These are phyloP conservation scores for Danio kyathit DNA, from an alignment of 2,797 vertebrate species.

Conservation along the genomic window DNA sequence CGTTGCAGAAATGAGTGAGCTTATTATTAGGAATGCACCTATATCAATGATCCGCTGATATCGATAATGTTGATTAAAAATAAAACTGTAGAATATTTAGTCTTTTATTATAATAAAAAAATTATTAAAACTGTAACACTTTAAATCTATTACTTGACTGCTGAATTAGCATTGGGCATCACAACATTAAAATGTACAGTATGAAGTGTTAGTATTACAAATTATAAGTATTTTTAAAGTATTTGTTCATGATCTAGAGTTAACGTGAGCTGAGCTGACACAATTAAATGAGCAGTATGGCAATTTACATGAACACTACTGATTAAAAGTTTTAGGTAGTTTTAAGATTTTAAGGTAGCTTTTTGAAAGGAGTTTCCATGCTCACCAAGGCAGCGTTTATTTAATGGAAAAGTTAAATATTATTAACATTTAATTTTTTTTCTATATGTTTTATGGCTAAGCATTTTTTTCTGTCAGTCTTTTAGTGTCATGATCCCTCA, in stretches of 20 bases:
- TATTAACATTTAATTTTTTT: neutral
- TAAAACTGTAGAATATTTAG: neutral
- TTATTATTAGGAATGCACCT: neutral
- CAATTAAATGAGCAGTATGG: neutral
- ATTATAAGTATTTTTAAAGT: neutral
- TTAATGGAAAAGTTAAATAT: neutral
- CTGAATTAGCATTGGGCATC: neutral
- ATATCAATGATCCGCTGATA: neutral
- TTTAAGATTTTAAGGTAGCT: neutral
- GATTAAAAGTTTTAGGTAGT: neutral
- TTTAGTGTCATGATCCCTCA: neutral
- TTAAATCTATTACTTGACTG: neutral
- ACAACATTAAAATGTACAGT: neutral
- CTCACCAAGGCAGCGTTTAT: neutral
- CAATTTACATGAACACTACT: neutral
- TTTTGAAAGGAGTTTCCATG: neutral
- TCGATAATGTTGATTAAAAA: neutral
- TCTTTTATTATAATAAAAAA: conserved; percentile 10
- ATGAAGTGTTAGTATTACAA: neutral
- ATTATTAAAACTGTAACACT: neutral
- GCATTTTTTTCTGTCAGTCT: neutral
- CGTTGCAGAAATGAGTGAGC: neutral
- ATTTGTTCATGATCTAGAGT: neutral
- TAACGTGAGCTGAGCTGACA: no score
- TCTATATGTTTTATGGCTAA: neutral